Conservation (phyloP, 1,140 invertebrate genomes). For the Mizuhopecten yessoensis region DNA sequence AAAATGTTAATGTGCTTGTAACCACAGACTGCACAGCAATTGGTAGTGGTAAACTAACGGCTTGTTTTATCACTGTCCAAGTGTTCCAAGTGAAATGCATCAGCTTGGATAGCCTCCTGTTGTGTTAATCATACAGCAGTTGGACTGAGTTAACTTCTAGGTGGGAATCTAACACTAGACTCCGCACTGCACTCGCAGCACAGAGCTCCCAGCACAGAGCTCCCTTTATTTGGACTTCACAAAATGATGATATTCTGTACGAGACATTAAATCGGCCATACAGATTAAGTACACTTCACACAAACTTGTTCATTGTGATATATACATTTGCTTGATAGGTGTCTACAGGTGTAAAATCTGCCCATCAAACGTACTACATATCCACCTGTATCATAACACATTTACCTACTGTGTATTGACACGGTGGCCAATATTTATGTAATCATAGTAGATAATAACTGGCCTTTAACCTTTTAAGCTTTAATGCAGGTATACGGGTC, state of each 20-base stretch:
- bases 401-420: neutral
- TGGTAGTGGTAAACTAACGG: neutral
- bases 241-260: neutral
- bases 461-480: neutral
- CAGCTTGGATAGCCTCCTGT: neutral
- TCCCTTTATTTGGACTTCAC: neutral
- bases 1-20: conserved; percentile 11
- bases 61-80: neutral
- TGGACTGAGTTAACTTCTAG: conserved; percentile 5
- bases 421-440: neutral
- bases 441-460: neutral
- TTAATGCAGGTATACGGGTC: neutral
- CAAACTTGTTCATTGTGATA: neutral
- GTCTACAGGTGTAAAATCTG: neutral
- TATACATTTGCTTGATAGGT: neutral
- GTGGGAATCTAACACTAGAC: neutral
- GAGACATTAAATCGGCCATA: neutral
- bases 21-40: neutral
- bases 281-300: neutral
- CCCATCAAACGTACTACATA: neutral
- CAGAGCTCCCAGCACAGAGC: neutral
- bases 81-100: conserved; percentile 7
- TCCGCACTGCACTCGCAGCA: neutral
- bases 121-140: neutral
- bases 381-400: too few species aligned